Conservation (phyloP, 1,140 invertebrate genomes). For the Melipona quadrifasciata region DNA sequence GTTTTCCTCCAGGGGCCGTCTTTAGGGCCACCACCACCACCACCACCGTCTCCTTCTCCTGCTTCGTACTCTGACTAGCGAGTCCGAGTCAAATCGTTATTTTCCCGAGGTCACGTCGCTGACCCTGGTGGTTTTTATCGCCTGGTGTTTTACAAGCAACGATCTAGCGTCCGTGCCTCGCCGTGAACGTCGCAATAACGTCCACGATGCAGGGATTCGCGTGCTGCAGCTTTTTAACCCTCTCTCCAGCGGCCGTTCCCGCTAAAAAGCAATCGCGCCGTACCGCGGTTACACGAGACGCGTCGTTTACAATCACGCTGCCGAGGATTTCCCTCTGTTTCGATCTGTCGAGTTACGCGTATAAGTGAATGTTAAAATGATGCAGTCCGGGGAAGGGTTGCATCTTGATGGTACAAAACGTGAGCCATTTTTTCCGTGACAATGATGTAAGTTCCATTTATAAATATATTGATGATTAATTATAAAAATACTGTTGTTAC, state of each 20-base stretch:
- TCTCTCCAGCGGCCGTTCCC: neutral
- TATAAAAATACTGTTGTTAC: too few species aligned
- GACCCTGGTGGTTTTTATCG: constrained; percentile 54
- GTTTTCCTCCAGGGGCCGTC: constrained; percentile 13
- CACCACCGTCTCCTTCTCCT: neutral
- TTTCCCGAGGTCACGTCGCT: constrained; percentile 32
- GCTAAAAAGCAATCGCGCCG: constrained; percentile 5
- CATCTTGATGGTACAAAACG: too few species aligned
- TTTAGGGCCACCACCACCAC: neutral
- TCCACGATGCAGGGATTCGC: neutral
- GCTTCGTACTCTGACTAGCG: neutral
- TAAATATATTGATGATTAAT: too few species aligned
- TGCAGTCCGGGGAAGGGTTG: too few species aligned
- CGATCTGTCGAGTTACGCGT: neutral
- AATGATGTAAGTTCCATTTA: too few species aligned
- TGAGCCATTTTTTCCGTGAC: too few species aligned
- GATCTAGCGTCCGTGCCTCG: neutral
- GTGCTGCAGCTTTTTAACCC: constrained; percentile 5
- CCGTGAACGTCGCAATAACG: neutral
- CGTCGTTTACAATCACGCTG: neutral
- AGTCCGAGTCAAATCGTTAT: constrained; percentile 52
- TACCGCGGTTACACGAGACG: neutral
- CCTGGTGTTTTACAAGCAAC: constrained; percentile 43
- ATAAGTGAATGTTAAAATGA: neutral
- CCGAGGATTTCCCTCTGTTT: neutral